Evolutionary conservation across 2,113 vertebrate species (phyloP), one percentile per base, ranked within the genome.

Genomic region (Pachyramphus minor): DNA sequence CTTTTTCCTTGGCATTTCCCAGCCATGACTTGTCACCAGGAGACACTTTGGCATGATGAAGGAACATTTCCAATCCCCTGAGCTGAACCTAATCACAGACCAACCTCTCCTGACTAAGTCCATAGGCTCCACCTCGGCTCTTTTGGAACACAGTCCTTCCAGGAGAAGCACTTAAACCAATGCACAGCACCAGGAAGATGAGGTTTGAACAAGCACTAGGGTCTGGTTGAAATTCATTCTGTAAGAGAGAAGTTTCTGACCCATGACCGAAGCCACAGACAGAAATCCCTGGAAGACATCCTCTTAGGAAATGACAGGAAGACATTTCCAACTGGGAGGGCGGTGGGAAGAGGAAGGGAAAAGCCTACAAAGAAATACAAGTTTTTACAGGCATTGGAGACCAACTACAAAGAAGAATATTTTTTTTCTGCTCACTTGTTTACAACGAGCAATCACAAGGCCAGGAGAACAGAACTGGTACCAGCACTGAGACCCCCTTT

Each of bases 351-450:
- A 62, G 94, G 94, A 94, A 93, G 83, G 44, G 95, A 90, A 93
- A 90, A 95, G 60, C 68, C 89, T 90, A 96, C 96, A 93, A 97
- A 90, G 92, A 95, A 95, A 84, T 89, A 16, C 33, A 96, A 96
- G 91, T 85, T 93, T 93, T 91, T 82, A 84, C 50, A 93, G 90
- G 63, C 92, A 74, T 4, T 4, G n/a, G 45, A 85, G 74, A 66
- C 25, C 82, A 85, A 91, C 50, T 85, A 95, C 94, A 97, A 95
- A 94, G 89, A 76, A 90, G 20, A 72, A 68, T 7, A 8, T 45
- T 91, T 84, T 82, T 82, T 62, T 85, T 22, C 93, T 95, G 41
- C 37, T 76, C 73, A 35, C 91, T 76, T 88, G 95, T 95, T 96
- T 96, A 97, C 52, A 90, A 20, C 2, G 9, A 24, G 55, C 58